A percentile compares a stretch with the other conserved stretches of the same genome.
Conservation (phyloP, 2,113 vertebrate genomes). For the Cinclus mexicanus region DNA sequence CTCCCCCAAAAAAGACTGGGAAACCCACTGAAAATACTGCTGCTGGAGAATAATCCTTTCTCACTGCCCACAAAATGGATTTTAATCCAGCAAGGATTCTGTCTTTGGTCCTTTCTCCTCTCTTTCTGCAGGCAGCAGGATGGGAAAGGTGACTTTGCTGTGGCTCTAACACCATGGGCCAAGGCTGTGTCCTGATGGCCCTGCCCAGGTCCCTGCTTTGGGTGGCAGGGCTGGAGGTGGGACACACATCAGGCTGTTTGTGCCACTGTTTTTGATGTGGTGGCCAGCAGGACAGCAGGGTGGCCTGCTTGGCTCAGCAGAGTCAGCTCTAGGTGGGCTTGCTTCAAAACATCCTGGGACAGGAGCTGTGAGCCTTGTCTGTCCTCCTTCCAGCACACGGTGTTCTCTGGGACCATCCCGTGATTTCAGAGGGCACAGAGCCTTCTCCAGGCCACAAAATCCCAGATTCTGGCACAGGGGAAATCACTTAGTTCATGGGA, state of each 20-base stretch:
- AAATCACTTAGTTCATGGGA: background rate
- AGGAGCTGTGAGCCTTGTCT: background rate
- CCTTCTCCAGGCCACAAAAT: background rate
- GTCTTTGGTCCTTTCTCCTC: background rate
- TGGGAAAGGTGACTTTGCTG: background rate
- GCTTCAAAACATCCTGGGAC: background rate
- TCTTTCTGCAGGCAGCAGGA: background rate
- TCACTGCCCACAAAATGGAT: background rate
- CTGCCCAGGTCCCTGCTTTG: background rate
- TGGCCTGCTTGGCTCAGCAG: background rate
- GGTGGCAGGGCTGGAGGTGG: background rate
- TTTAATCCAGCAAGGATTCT: background rate
- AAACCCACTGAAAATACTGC: background rate
- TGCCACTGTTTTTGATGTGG: background rate
- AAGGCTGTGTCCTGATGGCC: background rate
- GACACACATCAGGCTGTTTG: rapidly evolving
- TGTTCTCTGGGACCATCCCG: background rate
- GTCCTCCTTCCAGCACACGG: background rate
- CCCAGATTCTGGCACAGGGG: background rate
- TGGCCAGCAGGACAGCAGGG: background rate
- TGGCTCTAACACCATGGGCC: background rate
- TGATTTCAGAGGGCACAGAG: background rate
- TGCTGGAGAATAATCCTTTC: background rate
- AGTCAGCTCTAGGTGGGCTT: background rate
- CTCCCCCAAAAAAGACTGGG: background rate